phyloP scores from a whole-genome alignment of 1,140 invertebrate species.

The Pseudomyrmex dendroicus region DNA sequence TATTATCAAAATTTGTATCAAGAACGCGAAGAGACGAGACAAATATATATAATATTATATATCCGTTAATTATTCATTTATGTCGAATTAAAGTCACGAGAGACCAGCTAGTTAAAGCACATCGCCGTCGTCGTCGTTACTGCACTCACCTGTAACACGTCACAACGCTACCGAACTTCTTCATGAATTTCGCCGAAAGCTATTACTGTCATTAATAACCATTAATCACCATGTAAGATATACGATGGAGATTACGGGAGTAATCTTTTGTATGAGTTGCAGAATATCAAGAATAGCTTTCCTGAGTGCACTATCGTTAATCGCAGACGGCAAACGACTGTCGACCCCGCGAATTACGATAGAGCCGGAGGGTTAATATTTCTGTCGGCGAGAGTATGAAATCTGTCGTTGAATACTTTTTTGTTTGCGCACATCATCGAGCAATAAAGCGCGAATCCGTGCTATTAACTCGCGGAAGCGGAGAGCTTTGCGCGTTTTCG shows the following conservation, averaged over 20 bases:
- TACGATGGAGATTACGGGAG: neutral
- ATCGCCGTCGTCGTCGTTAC: neutral
- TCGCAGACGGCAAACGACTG: slow-evolving; percentile 7
- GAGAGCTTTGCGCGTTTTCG: neutral
- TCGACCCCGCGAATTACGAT: slow-evolving; percentile 7
- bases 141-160: neutral
- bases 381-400: slow-evolving; percentile 24
- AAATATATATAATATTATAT: neutral
- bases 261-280: neutral
- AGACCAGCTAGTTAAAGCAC: neutral
- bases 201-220: slow-evolving; percentile 1
- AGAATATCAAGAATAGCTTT: slow-evolving; percentile 1
- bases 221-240: neutral
- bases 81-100: neutral
- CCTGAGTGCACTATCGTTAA: neutral
- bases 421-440: neutral
- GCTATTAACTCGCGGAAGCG: slow-evolving; percentile 51
- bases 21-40: neutral
- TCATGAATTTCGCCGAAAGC: neutral
- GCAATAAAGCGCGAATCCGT: slow-evolving; percentile 42
- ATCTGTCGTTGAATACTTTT: slow-evolving; percentile 40
- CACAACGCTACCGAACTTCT: neutral
- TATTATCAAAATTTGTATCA: slow-evolving; percentile 38
- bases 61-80: slow-evolving; percentile 3
- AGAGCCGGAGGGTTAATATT: slow-evolving; percentile 35